phyloP scores from a whole-genome alignment of 2,113 vertebrate species.

The Sinosuthora webbiana region DNA sequence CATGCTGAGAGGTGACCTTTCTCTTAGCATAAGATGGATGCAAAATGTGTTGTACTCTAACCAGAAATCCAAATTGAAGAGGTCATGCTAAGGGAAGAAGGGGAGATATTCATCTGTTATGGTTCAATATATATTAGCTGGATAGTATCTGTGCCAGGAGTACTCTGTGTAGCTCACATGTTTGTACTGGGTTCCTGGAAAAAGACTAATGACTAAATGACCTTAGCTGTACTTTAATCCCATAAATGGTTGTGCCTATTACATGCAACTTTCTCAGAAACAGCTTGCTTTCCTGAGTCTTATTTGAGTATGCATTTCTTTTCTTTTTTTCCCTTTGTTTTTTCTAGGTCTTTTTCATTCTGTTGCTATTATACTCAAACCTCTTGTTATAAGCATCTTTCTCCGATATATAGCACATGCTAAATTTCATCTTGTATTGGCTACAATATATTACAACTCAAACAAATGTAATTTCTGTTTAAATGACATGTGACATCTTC shows the following conservation, averaged over 20 bases:
- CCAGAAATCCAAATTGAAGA: background rate
- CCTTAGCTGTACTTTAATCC: conserved; percentile 30
- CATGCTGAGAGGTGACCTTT: background rate
- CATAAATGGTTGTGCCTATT: conserved; percentile 19
- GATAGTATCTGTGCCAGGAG: background rate
- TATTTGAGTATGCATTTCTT: background rate
- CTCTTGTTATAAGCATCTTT: background rate
- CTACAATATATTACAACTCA: background rate
- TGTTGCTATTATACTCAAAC: background rate
- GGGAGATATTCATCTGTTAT: background rate
- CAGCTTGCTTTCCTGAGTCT: background rate
- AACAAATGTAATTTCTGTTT: background rate
- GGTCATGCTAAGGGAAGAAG: background rate
- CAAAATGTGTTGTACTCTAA: background rate
- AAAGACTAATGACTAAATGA: background rate
- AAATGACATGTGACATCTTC: background rate
- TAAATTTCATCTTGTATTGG: background rate
- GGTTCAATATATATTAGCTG: background rate
- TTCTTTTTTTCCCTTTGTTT: background rate
- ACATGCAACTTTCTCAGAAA: background rate
- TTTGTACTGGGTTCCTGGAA: conserved; percentile 9
- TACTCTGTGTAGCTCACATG: background rate
- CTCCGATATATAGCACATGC: background rate
- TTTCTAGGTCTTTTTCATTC: background rate
- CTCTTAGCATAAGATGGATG: background rate